Evolutionary conservation across 1,140 invertebrate genomes (phyloP).

Genomic region (Drosophila leontia): DNA sequence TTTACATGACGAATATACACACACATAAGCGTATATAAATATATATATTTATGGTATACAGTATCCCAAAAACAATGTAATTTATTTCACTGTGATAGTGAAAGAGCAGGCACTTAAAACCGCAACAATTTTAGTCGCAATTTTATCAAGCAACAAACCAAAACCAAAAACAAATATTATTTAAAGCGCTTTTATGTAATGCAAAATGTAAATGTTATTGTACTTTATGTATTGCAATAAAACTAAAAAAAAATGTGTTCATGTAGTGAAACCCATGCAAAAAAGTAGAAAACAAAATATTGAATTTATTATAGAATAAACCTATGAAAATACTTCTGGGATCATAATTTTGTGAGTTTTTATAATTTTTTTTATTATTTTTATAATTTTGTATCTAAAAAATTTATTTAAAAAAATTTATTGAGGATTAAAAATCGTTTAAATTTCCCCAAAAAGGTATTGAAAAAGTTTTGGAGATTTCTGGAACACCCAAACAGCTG

Average conservation of each 20-base stretch:
- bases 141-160: constrained; percentile 51
- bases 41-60: constrained; percentile 58
- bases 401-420: neutral
- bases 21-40: constrained; percentile 31
- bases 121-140: constrained; percentile 69
- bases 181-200: constrained; percentile 73
- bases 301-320: neutral
- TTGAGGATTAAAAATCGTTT: neutral
- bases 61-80: constrained; percentile 67
- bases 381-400: neutral
- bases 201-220: constrained; percentile 72
- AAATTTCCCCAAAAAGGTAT: neutral
- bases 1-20: constrained; percentile 51
- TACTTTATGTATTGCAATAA: constrained; percentile 74
- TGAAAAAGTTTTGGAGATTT: neutral
- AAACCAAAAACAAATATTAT: constrained; percentile 25
- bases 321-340: too few species aligned
- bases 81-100: constrained; percentile 78
- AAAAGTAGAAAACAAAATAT: neutral
- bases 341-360: too few species aligned
- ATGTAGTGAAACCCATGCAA: constrained; percentile 62
- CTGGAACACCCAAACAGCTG: constrained; percentile 14
- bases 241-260: constrained; percentile 66
- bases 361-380: neutral
- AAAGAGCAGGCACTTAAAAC: constrained; percentile 64